Evolutionary conservation across 2,888 invertebrate genomes (phyloP).

Genomic region (Cryptosula pallasiana): DNA sequence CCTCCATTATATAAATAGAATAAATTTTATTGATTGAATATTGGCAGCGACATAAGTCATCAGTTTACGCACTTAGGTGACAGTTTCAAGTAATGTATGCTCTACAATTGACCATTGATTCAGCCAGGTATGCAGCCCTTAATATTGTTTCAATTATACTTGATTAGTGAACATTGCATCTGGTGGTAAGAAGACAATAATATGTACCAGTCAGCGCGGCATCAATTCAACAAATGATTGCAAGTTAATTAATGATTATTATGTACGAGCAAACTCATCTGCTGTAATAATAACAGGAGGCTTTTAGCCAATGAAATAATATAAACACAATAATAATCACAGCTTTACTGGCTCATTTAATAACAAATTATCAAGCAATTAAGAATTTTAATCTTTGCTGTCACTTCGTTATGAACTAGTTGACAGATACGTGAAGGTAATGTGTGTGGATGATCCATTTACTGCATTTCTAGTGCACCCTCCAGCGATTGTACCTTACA

Average conservation of each 20-base stretch:
- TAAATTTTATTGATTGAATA: background rate
- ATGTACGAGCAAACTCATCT: background rate
- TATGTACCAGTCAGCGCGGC: no score
- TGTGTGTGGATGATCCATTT: no score
- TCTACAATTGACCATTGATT: no score
- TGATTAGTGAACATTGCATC: constrained; percentile 5
- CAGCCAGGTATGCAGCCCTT: no score
- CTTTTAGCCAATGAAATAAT: constrained; percentile 10
- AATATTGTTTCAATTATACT: background rate
- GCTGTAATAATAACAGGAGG: background rate
- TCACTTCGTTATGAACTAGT: background rate
- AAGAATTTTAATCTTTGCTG: background rate
- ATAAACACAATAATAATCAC: constrained; percentile 4
- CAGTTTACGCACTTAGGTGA: no score
- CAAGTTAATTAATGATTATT: constrained; percentile 15
- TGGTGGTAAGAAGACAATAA: no score
- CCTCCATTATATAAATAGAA: background rate
- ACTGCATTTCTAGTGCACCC: no score
- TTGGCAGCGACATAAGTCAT: no score
- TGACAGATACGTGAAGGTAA: background rate
- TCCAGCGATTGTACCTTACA: no score
- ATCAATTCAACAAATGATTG: no score
- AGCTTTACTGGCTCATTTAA: background rate
- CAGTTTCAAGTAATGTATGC: no score
- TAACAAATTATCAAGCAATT: constrained; percentile 13